These are phyloP conservation scores for Alexandromys fortis DNA, from an alignment of 2,113 vertebrate genomes.

Conservation along the genomic window DNA sequence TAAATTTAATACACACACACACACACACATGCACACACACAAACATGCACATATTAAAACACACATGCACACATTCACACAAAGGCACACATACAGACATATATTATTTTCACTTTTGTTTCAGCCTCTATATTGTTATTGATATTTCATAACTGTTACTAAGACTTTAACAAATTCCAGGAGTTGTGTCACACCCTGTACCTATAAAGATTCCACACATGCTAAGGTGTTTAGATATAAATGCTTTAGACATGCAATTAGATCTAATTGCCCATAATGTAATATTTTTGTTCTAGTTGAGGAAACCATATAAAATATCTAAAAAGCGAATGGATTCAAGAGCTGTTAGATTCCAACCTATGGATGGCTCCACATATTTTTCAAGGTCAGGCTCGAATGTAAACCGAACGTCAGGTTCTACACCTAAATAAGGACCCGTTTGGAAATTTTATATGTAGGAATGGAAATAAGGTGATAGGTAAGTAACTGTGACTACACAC, in stretches of 20 bases:
- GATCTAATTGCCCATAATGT: background rate
- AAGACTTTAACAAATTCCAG: background rate
- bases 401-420: background rate
- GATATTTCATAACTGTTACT: background rate
- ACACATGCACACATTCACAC: background rate
- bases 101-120: background rate
- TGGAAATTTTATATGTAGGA: background rate
- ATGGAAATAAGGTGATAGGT: background rate
- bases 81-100: background rate
- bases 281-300: background rate
- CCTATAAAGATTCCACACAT: background rate
- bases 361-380: background rate
- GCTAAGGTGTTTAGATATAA: background rate
- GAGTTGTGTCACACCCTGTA: background rate
- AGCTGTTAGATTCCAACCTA: background rate
- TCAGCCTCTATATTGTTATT: background rate
- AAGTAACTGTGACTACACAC: background rate
- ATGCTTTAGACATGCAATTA: background rate
- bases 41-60: background rate
- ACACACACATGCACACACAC: background rate
- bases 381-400: background rate
- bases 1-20: background rate
- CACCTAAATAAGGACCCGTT: background rate
- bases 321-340: background rate
- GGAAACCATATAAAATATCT: background rate